These are phyloP conservation scores for Myotis planiceps DNA, from an alignment of 2,797 vertebrate genomes.

Conservation along the genomic window DNA sequence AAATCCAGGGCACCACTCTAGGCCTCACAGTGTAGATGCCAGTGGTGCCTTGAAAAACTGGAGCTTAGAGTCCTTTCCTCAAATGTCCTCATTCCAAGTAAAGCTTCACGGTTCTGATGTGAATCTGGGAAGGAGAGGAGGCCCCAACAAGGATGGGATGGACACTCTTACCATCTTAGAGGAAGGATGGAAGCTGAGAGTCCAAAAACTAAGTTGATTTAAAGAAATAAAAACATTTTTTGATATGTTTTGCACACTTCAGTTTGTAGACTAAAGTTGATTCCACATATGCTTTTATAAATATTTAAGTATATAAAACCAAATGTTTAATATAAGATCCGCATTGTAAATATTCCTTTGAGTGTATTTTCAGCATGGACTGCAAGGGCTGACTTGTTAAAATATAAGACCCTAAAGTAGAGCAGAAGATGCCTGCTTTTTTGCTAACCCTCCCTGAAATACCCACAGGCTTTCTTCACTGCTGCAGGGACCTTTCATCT, in stretches of 20 bases:
- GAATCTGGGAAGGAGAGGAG: background rate
- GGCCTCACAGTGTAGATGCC: background rate
- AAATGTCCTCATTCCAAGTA: background rate
- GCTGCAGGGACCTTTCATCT: constrained; percentile 47
- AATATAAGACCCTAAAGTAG: constrained; percentile 54
- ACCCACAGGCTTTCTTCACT: constrained; percentile 56
- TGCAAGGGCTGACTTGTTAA: constrained; percentile 75
- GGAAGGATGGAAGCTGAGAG: background rate
- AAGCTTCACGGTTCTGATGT: background rate
- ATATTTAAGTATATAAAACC: constrained; percentile 82
- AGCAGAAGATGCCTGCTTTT: constrained; percentile 48
- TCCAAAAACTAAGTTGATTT: constrained; percentile 65
- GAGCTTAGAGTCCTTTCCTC: background rate
- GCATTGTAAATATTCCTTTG: constrained; percentile 77
- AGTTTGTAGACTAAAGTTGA: constrained; percentile 74
- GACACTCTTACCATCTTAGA: constrained; percentile 38
- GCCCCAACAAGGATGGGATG: background rate
- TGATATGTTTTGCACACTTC: constrained; percentile 72
- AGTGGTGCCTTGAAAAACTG: background rate
- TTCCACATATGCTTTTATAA: constrained; percentile 80
- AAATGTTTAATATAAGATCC: constrained; percentile 83
- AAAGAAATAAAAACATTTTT: constrained; percentile 61
- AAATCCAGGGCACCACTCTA: background rate
- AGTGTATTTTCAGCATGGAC: constrained; percentile 77
- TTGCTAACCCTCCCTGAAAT: constrained; percentile 60